Base-by-base conservation (phyloP, 2,797 vertebrate species). In the Sebastes vulpes region DNA sequence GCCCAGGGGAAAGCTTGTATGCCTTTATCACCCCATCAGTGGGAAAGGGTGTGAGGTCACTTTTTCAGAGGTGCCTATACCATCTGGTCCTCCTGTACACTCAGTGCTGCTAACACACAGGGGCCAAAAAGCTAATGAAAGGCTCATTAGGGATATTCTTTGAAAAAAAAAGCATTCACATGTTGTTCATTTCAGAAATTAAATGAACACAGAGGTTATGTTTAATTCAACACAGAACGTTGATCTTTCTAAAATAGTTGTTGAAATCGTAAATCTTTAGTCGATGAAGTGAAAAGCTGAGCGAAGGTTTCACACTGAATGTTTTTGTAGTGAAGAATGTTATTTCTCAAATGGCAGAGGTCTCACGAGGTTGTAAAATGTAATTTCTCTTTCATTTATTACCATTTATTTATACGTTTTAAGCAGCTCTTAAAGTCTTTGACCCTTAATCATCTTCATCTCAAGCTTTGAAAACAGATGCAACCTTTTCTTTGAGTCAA, bases 1-100 rank as follows among this genome's bases (percentile, higher is more conserved):
- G 35, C 88, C 80, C 84, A 50, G 56, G 79, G 81, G 75, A 82
- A 64, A 68, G 74, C 83, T 83, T 89, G 83, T 89, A 61, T 60
- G 75, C 81, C 83, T 90, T 91, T 93, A 93, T 92, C 91, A 87
- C 79, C 77, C 83, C 82, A 89, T 90, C 90, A 86, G 75, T 76
- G 75, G 56, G 70, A 89, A 77, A 81, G 75, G 74, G 75, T 85
- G 87, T 94, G 93, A 86, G 87, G 88, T 92, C 90, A 90, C 69
- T 66, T 63, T 79, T 86, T 83, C 42, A 77, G 90, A 85, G 79
- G 85, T 88, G 71, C 77, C 82, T 82, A 20, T 84, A 77, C 88
- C 90, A 88, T 90, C 67, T 90, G 90, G 79, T 87, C 53, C 78
- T 82, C 58, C 64, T 81, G 76, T 83, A 71, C 65, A 52, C 60